A percentile compares a stretch with the other conserved stretches of the same genome.
These are phyloP conservation scores for Orbicella faveolata DNA, from an alignment of 64 coral and sea anemone species.

Conservation along the genomic window DNA sequence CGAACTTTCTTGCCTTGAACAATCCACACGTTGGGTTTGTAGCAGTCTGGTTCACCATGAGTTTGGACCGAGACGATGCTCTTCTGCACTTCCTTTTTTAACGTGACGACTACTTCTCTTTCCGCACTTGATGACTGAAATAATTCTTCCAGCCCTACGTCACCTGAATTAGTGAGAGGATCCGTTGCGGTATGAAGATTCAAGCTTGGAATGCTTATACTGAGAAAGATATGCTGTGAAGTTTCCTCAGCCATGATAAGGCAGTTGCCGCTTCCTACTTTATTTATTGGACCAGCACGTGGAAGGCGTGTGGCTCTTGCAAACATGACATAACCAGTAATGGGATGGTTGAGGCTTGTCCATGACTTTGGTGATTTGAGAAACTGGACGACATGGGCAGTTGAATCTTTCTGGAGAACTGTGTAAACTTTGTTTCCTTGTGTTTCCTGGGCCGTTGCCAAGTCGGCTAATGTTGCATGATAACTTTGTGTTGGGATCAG, in stretches of 20 bases:
- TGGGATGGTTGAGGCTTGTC: background rate
- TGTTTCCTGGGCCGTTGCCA: background rate
- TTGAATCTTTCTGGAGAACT: background rate
- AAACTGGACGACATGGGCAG: conserved; percentile 9
- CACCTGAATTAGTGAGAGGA: no score
- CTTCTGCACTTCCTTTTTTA: background rate
- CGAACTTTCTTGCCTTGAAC: background rate
- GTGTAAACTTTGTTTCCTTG: background rate
- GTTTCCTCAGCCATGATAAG: conserved; percentile 10
- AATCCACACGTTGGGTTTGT: background rate
- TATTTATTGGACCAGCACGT: background rate
- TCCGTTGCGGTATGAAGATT: background rate
- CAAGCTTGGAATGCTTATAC: background rate
- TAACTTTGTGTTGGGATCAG: conserved; percentile 10
- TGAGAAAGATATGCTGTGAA: background rate
- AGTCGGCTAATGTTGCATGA: background rate
- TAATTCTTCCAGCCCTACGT: no score
- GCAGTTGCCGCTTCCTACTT: background rate
- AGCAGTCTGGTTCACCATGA: background rate
- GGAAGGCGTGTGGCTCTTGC: background rate
- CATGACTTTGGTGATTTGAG: conserved; percentile 14
- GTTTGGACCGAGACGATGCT: background rate
- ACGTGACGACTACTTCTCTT: background rate
- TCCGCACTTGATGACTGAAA: background rate
- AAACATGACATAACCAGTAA: conserved; percentile 15